These are phyloP conservation scores for Copidosoma floridanum DNA, from an alignment of 1,140 invertebrate species.

Conservation along the genomic window DNA sequence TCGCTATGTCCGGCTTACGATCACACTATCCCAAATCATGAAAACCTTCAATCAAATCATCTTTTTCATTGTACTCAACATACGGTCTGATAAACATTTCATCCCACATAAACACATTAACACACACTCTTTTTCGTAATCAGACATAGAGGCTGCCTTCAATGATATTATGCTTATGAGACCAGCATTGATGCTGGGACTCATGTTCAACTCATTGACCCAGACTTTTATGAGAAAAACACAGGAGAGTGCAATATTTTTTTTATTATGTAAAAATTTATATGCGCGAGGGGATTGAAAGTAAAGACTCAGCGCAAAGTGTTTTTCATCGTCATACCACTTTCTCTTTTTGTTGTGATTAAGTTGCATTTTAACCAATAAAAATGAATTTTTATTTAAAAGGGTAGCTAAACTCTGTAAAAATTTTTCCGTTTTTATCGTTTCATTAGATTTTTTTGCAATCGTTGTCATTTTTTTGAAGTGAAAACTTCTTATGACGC, in stretches of 20 bases:
- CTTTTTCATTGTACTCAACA: constrained; percentile 29
- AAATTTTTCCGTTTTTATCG: too few relatives aligned
- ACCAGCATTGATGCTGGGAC: too few relatives aligned
- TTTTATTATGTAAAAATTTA: constrained; percentile 25
- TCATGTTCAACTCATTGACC: too few relatives aligned
- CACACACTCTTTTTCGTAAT: constrained; percentile 27
- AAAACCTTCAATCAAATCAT: constrained; percentile 32
- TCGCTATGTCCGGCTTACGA: too few relatives aligned
- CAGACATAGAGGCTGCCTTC: too few relatives aligned
- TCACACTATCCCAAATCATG: constrained; percentile 28
- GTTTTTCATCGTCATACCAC: constrained; percentile 27
- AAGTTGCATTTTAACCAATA: constrained; percentile 27
- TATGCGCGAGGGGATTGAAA: constrained; percentile 29
- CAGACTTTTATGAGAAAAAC: too few relatives aligned
- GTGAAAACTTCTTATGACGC: too few relatives aligned
- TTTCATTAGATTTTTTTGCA: too few relatives aligned
- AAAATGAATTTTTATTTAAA: neutral
- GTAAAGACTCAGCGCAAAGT: constrained; percentile 27
- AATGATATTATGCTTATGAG: too few relatives aligned
- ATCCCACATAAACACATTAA: constrained; percentile 37
- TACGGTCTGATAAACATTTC: constrained; percentile 32
- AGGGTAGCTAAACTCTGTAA: too few relatives aligned
- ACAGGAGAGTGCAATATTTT: too few relatives aligned
- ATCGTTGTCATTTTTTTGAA: too few relatives aligned
- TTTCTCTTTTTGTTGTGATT: constrained; percentile 16